phyloP scores from a whole-genome alignment of 2,888 invertebrate species.

The Platypus cylindrus region DNA sequence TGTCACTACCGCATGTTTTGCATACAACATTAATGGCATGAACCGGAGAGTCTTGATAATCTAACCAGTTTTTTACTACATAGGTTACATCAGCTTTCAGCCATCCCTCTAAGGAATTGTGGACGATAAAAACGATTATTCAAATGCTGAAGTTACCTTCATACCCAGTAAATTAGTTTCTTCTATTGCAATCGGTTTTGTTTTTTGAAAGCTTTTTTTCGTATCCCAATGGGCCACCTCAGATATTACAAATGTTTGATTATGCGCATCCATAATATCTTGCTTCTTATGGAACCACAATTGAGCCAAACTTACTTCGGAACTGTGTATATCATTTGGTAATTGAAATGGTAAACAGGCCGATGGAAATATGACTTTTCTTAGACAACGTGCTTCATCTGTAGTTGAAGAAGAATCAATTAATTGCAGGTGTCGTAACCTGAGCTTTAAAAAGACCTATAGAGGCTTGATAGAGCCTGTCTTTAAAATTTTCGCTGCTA shows the following conservation, averaged over 20 bases:
- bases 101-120: conserved; percentile 55
- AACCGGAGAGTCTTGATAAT: conserved; percentile 49
- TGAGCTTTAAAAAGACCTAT: too few species aligned
- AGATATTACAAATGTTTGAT: conserved; percentile 31
- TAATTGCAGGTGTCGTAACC: too few species aligned
- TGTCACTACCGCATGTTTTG: conserved; percentile 57
- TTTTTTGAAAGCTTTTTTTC: conserved; percentile 58
- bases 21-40: conserved; percentile 68
- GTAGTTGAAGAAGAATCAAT: conserved; percentile 17
- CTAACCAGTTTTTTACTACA: conserved; percentile 64
- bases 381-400: conserved; percentile 42
- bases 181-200: conserved; percentile 66
- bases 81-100: conserved; percentile 65
- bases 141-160: too few species aligned
- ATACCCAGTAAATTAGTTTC: conserved; percentile 57
- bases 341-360: conserved; percentile 67
- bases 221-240: conserved; percentile 66
- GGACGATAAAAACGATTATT: too few species aligned
- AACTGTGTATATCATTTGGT: conserved; percentile 59
- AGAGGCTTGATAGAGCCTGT: too few species aligned
- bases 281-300: conserved; percentile 64
- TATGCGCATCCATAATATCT: conserved; percentile 14
- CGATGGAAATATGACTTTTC: conserved; percentile 44
- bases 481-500: too few species aligned
- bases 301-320: conserved; percentile 64